These are phyloP conservation scores for Drosophila paramelanica DNA, from an alignment of 2,888 invertebrate species.

Conservation along the genomic window DNA sequence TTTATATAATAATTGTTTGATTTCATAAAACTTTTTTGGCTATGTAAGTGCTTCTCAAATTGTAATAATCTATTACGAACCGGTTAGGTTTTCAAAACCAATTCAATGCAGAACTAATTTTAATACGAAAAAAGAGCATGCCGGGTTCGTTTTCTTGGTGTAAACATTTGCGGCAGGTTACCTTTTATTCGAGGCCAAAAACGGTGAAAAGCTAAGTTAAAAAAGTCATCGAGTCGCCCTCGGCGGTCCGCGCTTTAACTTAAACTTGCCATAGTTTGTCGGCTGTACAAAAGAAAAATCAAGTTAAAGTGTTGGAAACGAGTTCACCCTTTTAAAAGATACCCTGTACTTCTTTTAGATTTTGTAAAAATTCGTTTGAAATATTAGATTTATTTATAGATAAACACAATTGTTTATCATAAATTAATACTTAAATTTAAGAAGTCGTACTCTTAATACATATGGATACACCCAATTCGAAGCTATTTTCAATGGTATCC, in stretches of 20 bases:
- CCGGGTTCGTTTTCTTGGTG: neutral
- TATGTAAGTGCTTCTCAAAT: too few relatives aligned
- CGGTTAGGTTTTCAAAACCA: too few relatives aligned
- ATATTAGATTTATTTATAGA: too few relatives aligned
- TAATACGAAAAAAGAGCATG: neutral
- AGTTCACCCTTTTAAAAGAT: neutral
- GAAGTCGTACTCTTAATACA: too few relatives aligned
- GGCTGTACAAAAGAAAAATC: neutral
- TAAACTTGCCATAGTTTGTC: slow-evolving; percentile 50
- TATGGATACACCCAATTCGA: neutral
- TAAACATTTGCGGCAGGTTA: neutral
- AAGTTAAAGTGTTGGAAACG: neutral
- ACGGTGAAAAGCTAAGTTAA: slow-evolving; percentile 57
- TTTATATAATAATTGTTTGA: too few relatives aligned
- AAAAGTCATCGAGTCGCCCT: slow-evolving; percentile 44
- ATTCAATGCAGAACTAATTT: too few relatives aligned
- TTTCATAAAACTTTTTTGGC: too few relatives aligned
- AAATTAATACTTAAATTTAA: too few relatives aligned
- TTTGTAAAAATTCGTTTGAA: neutral
- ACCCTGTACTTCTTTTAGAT: neutral
- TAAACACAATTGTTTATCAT: too few relatives aligned
- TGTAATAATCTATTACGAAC: too few relatives aligned
- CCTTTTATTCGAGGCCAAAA: slow-evolving; percentile 22
- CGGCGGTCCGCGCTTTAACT: slow-evolving; percentile 56
- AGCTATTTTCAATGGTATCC: neutral